Conservation (phyloP, 2,797 vertebrate species). For the Hephaestus fuliginosus region DNA sequence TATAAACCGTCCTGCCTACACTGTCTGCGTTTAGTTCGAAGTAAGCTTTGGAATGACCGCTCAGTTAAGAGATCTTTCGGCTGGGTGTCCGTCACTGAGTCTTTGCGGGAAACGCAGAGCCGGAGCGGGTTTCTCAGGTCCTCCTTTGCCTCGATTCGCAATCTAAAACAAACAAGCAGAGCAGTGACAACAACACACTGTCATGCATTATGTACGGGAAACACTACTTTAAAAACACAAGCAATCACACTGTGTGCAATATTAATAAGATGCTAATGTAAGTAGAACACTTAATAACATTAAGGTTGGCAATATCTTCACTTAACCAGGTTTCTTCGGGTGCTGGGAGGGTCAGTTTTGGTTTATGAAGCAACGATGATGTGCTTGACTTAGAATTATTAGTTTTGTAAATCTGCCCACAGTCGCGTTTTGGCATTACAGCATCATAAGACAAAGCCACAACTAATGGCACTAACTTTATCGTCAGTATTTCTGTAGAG, state of each 20-base stretch:
- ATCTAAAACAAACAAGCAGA: conserved; percentile 36
- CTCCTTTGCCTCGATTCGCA: conserved; percentile 22
- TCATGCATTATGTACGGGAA: conserved; percentile 34
- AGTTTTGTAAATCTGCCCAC: conserved; percentile 37
- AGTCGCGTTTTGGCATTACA: conserved; percentile 27
- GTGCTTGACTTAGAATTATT: conserved; percentile 20
- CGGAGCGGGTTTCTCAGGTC: conserved; percentile 21
- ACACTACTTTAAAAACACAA: conserved; percentile 23
- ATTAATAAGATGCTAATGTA: conserved; percentile 63
- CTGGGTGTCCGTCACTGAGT: conserved; percentile 3
- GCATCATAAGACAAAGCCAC: conserved; percentile 17
- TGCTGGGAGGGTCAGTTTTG: conserved; percentile 20
- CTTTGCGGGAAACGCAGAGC: background rate
- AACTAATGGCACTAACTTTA: conserved; percentile 10
- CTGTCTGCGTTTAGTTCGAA: conserved; percentile 9
- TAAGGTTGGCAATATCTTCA: conserved; percentile 5
- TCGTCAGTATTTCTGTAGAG: conserved; percentile 11
- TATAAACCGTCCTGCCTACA: background rate
- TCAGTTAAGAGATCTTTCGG: conserved; percentile 13
- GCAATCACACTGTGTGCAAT: conserved; percentile 36
- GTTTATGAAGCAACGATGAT: conserved; percentile 14
- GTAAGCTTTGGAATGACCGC: background rate
- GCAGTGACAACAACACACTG: conserved; percentile 32
- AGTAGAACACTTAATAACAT: conserved; percentile 48
- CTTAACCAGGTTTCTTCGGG: conserved; percentile 47